Base-by-base conservation (phyloP, 2,113 vertebrate species). In the Nycticryphes semicollaris region DNA sequence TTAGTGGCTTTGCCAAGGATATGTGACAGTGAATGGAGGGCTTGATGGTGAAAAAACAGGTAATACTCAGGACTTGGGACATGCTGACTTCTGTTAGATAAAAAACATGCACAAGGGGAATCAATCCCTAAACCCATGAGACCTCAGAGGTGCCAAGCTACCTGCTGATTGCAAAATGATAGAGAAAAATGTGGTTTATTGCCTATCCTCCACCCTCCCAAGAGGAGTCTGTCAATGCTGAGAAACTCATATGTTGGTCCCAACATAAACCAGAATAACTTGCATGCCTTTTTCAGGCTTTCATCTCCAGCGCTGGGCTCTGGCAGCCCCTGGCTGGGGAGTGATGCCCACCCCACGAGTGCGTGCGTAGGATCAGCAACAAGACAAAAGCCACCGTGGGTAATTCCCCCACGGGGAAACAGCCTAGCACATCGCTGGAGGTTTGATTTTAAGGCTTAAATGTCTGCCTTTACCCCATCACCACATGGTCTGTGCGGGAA, bases 321-420 rank as follows among this genome's bases (percentile, higher is more conserved):
- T 66, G 33, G 60, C 63, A 63, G 69, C 47, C 35, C 19, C 7
- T 14, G 3, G 17, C 56, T 82, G 60, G 31, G 56, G 20, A 67
- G 68, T 1, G 1, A 56, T 60, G 56, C 48, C 73, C 0, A 3
- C 27, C 27, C 59, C 63, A 30, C 0, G 1, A 16, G 8, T 73
- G 59, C 0, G 0, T 21, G 8, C 2, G 4, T 53, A 28, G 33
- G 39, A 28, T 41, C 2, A 4, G 48, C 43, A 90, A 19, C 23
- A 24, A 0, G 3, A 18, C 17, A 8, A 74, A 84, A 77, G 19
- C 54, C 14, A 35, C 17, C 12, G 8, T 7, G 22, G 19, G 47
- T 23, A 39, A 17, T 41, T 90, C 5, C 12, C 20, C 16, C 8
- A 2, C 0, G 1, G 51, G 19, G n/a, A 68, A 78, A 69, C 28